Evolutionary conservation across 35 echinoderm and acorn worm genomes (phyloP), one percentile per base, ranked within the genome.

Genomic region (Strongylocentrotus purpuratus): DNA sequence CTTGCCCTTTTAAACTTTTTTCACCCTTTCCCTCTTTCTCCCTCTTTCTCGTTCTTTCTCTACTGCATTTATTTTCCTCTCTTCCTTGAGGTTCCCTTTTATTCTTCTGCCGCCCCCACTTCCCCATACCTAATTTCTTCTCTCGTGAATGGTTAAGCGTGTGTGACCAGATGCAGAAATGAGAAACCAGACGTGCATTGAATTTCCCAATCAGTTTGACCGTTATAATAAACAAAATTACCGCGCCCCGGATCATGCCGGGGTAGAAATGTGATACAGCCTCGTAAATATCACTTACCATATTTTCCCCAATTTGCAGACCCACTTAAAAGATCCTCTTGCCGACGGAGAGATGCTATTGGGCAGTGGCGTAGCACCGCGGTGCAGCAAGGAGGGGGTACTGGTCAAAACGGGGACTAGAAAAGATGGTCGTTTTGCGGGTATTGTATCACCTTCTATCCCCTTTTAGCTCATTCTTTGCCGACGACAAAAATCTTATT

Each of bases 161-260:
- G 20, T 78, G 20, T 28, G 65, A 78, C 65, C 65, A 28, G 65
- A 78, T 78, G 7, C 22, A 78, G 65, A 78, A 78, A 78, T 78
- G 65, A 78, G 28, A 78, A 28, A n/a, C 65, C 20, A 78, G 65
- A 78, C 65, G 65, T 78, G 65, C 65, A 78, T n/a, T 78, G 65
- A 78, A 78, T 78, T 28, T 78, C 65, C 25, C 25, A 28, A 78
- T 78, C 65, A 78, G 65, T 78, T 28, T n/a, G 20, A 78, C 61
- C 65, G 28, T 78, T 78, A 78, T n/a, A 78, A 28, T 78, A 78
- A 78, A 78, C 65, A 78, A 78, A 78, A 78, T 78, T 78, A 78
- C 65, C 65, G n/a, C 5, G 65, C 22, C 4, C 20, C 65, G 65
- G 65, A 78, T 78, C 22, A 78, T 4, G 65, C 65, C 6, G 65